Evolutionary conservation across 2,888 invertebrate genomes (phyloP).

Genomic region (Operophtera brumata): DNA sequence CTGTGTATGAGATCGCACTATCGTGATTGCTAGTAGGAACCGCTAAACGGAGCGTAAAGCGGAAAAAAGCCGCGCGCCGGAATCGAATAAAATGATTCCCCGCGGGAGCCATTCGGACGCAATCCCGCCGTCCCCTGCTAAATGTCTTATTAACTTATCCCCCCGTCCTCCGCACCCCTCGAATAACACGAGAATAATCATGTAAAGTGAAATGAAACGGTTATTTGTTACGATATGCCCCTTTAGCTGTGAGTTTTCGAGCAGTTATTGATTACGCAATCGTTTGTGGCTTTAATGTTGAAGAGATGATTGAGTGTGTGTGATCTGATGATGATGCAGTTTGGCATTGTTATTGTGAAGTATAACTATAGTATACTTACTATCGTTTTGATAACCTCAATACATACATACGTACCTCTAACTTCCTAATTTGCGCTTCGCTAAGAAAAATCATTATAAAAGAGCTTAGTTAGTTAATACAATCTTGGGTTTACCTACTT

Average conservation of each 20-base stretch:
- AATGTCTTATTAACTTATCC: slow-evolving; percentile 80
- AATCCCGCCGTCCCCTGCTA: slow-evolving; percentile 81
- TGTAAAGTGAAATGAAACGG: slow-evolving; percentile 81
- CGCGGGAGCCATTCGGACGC: slow-evolving; percentile 85
- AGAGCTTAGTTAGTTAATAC: no score
- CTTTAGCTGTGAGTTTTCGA: slow-evolving; percentile 62
- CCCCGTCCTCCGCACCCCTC: slow-evolving; percentile 52
- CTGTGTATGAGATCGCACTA: slow-evolving; percentile 46
- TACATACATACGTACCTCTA: no score
- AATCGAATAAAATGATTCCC: slow-evolving; percentile 88
- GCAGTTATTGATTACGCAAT: slow-evolving; percentile 65
- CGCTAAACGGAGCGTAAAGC: slow-evolving; percentile 78
- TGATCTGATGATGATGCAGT: slow-evolving; percentile 23
- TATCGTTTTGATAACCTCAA: no score
- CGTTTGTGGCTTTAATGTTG: slow-evolving; percentile 55
- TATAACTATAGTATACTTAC: neutral
- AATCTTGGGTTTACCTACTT: neutral
- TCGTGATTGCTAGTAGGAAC: slow-evolving; percentile 65
- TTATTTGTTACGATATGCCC: slow-evolving; percentile 79
- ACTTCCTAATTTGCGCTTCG: no score
- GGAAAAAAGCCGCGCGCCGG: slow-evolving; percentile 79
- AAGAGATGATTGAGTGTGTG: slow-evolving; percentile 22
- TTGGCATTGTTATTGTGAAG: neutral
- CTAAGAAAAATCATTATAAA: no score
- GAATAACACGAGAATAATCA: slow-evolving; percentile 77